Percentiles rank a stretch among this genome's conserved stretches.
These are phyloP conservation scores for Gadus macrocephalus DNA, from an alignment of 2,113 vertebrate species.

Conservation along the genomic window DNA sequence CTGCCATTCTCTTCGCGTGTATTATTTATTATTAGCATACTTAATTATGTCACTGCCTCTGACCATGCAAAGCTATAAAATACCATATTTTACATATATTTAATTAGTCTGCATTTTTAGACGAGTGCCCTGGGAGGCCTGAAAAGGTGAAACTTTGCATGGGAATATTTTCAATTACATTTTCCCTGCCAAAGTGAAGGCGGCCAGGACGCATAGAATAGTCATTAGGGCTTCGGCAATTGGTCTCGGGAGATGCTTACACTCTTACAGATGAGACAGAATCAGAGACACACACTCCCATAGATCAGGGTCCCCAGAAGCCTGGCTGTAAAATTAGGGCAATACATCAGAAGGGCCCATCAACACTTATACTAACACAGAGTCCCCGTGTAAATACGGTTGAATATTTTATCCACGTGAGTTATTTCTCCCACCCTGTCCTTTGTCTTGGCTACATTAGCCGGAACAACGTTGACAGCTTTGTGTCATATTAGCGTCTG, in stretches of 20 bases:
- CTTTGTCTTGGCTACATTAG: slow-evolving; percentile 48
- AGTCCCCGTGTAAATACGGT: slow-evolving; percentile 55
- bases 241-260: slow-evolving; percentile 57
- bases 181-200: slow-evolving; percentile 40
- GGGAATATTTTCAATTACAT: slow-evolving; percentile 56
- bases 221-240: slow-evolving; percentile 59
- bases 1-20: slow-evolving; percentile 52
- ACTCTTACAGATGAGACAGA: slow-evolving; percentile 56
- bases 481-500: slow-evolving; percentile 57
- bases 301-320: slow-evolving; percentile 46
- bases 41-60: slow-evolving; percentile 63
- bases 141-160: slow-evolving; percentile 48
- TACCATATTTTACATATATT: slow-evolving; percentile 65
- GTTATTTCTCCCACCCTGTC: slow-evolving; percentile 14
- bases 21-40: slow-evolving; percentile 48
- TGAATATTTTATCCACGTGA: slow-evolving; percentile 11
- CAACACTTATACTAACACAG: slow-evolving; percentile 61
- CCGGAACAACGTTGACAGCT: slow-evolving; percentile 39
- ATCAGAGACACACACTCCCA: slow-evolving; percentile 38
- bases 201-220: slow-evolving; percentile 41
- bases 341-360: slow-evolving; percentile 60
- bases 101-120: slow-evolving; percentile 63
- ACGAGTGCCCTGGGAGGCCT: slow-evolving; percentile 49
- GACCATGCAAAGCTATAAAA: slow-evolving; percentile 58
- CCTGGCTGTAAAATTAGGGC: slow-evolving; percentile 54